Evolutionary conservation across 2,797 vertebrate genomes (phyloP).

Genomic region (Eptatretus atami): DNA sequence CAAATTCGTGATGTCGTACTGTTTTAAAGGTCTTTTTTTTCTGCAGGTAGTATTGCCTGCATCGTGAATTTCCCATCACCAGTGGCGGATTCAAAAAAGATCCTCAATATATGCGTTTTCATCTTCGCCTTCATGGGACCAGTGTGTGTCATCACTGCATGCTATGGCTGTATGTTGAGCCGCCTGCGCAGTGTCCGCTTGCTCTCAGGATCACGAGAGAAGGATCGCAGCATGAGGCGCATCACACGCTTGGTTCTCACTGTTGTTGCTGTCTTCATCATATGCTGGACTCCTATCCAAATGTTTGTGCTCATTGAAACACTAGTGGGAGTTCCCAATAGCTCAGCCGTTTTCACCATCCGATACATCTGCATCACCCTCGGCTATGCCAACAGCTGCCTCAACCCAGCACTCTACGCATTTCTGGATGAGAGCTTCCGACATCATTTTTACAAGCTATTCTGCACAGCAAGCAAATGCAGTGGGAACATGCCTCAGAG

Average conservation of each 20-base stretch:
- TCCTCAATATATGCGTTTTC: slow-evolving; percentile 77
- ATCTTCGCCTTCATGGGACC: slow-evolving; percentile 73
- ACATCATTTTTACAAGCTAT: slow-evolving; percentile 67
- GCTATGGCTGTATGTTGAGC: slow-evolving; percentile 74
- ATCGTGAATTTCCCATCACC: slow-evolving; percentile 42
- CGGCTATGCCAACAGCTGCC: slow-evolving; percentile 86
- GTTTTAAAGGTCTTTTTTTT: not conserved
- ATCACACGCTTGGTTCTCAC: slow-evolving; percentile 93
- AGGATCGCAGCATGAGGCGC: slow-evolving; percentile 50
- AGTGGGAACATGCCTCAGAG: no score
- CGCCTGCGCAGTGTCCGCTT: slow-evolving; percentile 64
- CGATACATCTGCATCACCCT: slow-evolving; percentile 84
- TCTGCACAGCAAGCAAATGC: slow-evolving; percentile 15
- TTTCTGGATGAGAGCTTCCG: slow-evolving; percentile 93
- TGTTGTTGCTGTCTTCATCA: slow-evolving; percentile 66
- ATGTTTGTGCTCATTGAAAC: slow-evolving; percentile 77
- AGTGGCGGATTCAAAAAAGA: slow-evolving; percentile 50
- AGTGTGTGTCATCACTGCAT: slow-evolving; percentile 64
- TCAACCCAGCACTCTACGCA: slow-evolving; percentile 73
- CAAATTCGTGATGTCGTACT: no score
- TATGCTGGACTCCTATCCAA: slow-evolving; percentile 94
- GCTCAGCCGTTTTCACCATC: slow-evolving; percentile 35
- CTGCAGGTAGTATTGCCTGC: slow-evolving; percentile 30
- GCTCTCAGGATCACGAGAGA: slow-evolving; percentile 77
- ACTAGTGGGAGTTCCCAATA: slow-evolving; percentile 36